Evolutionary conservation across 1,140 invertebrate species (phyloP), one percentile per base, ranked within the genome.

Genomic region (Pachyrhynchus sulphureomaculatus): DNA sequence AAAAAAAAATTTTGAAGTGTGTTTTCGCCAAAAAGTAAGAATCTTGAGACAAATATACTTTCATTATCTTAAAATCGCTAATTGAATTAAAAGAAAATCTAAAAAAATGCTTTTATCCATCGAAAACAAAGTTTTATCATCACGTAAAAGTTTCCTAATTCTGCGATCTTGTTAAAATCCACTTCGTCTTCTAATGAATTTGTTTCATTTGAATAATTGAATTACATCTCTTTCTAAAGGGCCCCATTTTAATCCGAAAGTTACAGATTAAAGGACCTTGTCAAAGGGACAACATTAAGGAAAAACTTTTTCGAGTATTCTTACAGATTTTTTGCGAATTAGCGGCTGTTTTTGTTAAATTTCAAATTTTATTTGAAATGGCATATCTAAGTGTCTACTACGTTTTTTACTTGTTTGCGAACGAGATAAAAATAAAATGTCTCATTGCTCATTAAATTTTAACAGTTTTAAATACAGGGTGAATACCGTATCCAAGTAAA

Each of bases 191-290:
- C 51, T 62, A 62, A 62, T 62, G 59, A 62, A 62, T 62, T 62
- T 62, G 59, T 62, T 62, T 62, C 59, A 62, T 62, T 62, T 62
- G 52, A 62, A 62, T 62, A 62, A 62, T 62, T 62, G 59, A 62
- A 62, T 62, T 62, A 62, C 59, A 29, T 54, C 59, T 34, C 42
- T 39, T 53, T 36, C 51, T 37, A 60, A 52, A 42, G 48, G 42
- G 51, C 44, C 44, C 12, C 49, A 54, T 62, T 62, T 62, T 54
- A 53, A 47, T 62, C 49, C 42, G 20, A 62, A 54, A 60, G 49
- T 60, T 53, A 29, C 33, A 54, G 52, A 62, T 62, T 62, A 62
- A 62, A 62, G 49, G 37, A 42, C 39, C 49, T 32, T 47, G 48
- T 52, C 47, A 59, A 59, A 59, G 37, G 44, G 41, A 56, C 53